Conservation (phyloP, 1,140 invertebrate species). For the Trachymyrmex cornetzi region DNA sequence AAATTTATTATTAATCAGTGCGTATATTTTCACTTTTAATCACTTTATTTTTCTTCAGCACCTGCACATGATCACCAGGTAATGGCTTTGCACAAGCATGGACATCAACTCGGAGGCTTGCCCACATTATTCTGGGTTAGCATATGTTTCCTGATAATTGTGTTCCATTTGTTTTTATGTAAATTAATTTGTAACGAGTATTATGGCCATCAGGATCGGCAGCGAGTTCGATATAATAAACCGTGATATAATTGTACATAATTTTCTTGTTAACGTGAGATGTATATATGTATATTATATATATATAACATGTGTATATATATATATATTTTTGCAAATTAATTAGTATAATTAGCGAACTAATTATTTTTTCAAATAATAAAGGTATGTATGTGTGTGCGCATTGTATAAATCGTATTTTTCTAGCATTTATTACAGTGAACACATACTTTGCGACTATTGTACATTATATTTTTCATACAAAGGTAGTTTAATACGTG, state of each 20-base stretch:
- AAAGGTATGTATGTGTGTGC: neutral
- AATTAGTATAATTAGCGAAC: neutral
- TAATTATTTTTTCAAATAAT: conserved; percentile 8
- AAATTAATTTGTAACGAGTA: conserved; percentile 97
- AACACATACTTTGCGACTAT: neutral
- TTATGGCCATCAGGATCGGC: conserved; percentile 90
- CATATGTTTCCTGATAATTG: conserved; percentile 94
- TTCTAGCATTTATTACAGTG: neutral
- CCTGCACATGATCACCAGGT: conserved; percentile 97
- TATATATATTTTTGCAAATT: conserved; percentile 53
- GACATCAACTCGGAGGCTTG: conserved; percentile 95
- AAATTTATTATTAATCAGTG: neutral
- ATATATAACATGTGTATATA: conserved; percentile 31
- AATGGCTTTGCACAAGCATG: conserved; percentile 96
- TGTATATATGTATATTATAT: conserved; percentile 74
- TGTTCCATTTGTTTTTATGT: conserved; percentile 98
- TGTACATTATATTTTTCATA: neutral
- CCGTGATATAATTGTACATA: conserved; percentile 84
- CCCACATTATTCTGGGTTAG: conserved; percentile 97
- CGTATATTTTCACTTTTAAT: neutral
- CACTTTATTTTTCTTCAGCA: conserved; percentile 88
- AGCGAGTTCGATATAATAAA: conserved; percentile 89
- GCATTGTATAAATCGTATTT: conserved; percentile 13
- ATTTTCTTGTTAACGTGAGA: conserved; percentile 66
- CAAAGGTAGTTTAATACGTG: neutral